Evolutionary conservation across 2,888 invertebrate species (phyloP).

Genomic region (Esperia sulphurella): DNA sequence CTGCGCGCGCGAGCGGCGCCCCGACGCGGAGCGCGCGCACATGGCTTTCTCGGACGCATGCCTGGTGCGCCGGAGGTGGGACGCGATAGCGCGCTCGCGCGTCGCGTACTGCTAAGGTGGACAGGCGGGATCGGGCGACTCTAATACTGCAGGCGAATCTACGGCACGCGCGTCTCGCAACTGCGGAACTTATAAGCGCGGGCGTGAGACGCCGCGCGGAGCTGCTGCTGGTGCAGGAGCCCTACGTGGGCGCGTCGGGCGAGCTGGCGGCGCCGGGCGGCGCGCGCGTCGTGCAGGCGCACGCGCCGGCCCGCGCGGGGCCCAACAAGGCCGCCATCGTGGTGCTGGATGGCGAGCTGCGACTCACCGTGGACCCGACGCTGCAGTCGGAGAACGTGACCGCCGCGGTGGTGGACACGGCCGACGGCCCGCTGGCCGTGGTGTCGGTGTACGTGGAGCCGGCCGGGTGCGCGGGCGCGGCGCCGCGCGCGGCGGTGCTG

Average conservation of each 20-base stretch:
- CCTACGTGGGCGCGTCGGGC: slow-evolving; percentile 21
- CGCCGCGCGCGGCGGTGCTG: no score
- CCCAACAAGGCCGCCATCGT: slow-evolving; percentile 23
- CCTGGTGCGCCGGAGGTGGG: slow-evolving; percentile 17
- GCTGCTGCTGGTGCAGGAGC: slow-evolving; percentile 27
- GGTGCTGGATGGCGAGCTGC: slow-evolving; percentile 14
- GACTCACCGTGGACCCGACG: slow-evolving; percentile 18
- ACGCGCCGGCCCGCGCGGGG: slow-evolving; percentile 17
- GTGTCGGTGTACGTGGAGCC: slow-evolving; percentile 21
- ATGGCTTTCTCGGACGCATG: slow-evolving; percentile 12
- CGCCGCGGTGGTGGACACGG: slow-evolving; percentile 12
- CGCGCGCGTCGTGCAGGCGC: slow-evolving; percentile 20
- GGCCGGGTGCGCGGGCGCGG: no score
- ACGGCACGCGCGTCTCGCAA: slow-evolving; percentile 19
- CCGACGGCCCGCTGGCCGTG: slow-evolving; percentile 10
- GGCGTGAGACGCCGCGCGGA: slow-evolving; percentile 4
- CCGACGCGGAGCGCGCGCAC: neutral
- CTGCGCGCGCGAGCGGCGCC: slow-evolving; percentile 6
- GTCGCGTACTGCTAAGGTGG: slow-evolving; percentile 19
- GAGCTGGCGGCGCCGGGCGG: slow-evolving; percentile 14
- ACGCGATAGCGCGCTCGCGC: slow-evolving; percentile 17
- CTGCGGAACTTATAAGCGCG: slow-evolving; percentile 17
- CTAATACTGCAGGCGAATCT: slow-evolving; percentile 21
- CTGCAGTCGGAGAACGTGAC: slow-evolving; percentile 21
- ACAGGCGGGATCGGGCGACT: neutral